phyloP scores from a whole-genome alignment of 2,113 vertebrate genomes.

The Chaetodon trifascialis region DNA sequence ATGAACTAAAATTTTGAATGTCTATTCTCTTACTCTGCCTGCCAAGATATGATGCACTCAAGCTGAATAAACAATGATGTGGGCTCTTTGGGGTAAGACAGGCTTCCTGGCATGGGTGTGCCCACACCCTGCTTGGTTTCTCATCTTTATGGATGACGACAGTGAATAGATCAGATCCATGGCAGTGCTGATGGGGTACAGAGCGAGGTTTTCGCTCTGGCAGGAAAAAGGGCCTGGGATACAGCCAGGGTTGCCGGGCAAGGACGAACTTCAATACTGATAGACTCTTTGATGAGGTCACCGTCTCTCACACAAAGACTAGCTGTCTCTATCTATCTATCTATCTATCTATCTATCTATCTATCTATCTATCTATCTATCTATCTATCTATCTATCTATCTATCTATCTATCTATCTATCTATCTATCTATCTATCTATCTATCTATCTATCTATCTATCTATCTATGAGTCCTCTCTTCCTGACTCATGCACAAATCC shows the following conservation, averaged over 20 bases:
- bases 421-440: background rate
- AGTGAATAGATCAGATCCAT: slow-evolving; percentile 73
- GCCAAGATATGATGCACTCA: slow-evolving; percentile 79
- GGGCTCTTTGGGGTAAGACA: slow-evolving; percentile 71
- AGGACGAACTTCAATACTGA: slow-evolving; percentile 43
- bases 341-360: background rate
- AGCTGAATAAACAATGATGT: slow-evolving; percentile 84
- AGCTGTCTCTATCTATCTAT: slow-evolving; percentile 1
- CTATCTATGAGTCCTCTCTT: background rate
- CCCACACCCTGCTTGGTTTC: slow-evolving; percentile 58
- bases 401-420: background rate
- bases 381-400: background rate
- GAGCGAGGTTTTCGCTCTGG: slow-evolving; percentile 46
- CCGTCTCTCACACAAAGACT: slow-evolving; percentile 41
- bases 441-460: slow-evolving; percentile 2
- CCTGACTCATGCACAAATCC: slow-evolving; percentile 15
- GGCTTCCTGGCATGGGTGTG: slow-evolving; percentile 78
- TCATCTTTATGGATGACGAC: slow-evolving; percentile 72
- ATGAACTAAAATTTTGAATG: slow-evolving; percentile 54
- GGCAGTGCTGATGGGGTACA: slow-evolving; percentile 52
- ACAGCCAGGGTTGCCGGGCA: slow-evolving; percentile 66
- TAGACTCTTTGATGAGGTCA: slow-evolving; percentile 57
- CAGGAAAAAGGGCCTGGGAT: slow-evolving; percentile 52
- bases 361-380: slow-evolving; percentile 3
- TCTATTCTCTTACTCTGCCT: slow-evolving; percentile 59